Evolutionary conservation across 2,888 invertebrate species (phyloP).

Genomic region (Drosophila mimica): DNA sequence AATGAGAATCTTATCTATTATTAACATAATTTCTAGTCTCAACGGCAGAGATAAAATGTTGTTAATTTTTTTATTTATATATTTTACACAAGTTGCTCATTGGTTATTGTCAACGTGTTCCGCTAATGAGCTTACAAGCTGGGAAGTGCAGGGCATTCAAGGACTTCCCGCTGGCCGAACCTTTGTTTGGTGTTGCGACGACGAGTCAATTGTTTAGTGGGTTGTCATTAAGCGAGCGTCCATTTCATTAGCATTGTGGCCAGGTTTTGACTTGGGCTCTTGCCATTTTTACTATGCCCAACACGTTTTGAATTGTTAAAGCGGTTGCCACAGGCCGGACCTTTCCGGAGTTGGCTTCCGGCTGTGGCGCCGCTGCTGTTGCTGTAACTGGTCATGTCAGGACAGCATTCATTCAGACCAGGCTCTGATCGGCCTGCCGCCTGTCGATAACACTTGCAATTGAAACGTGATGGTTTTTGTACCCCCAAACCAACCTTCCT

Average conservation of each 20-base stretch:
- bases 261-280: slow-evolving; percentile 28
- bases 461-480: slow-evolving; percentile 47
- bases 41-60: neutral
- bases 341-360: slow-evolving; percentile 47
- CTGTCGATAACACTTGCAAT: slow-evolving; percentile 65
- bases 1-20: neutral
- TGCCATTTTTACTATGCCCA: slow-evolving; percentile 56
- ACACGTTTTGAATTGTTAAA: slow-evolving; percentile 71
- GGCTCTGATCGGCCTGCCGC: slow-evolving; percentile 32
- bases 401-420: slow-evolving; percentile 25
- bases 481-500: neutral
- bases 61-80: neutral
- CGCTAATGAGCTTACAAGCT: neutral
- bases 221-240: slow-evolving; percentile 66
- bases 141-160: slow-evolving; percentile 37
- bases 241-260: slow-evolving; percentile 76
- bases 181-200: slow-evolving; percentile 22
- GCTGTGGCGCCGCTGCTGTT: slow-evolving; percentile 43
- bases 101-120: neutral
- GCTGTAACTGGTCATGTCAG: slow-evolving; percentile 47
- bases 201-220: slow-evolving; percentile 64
- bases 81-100: neutral
- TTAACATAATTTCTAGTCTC: neutral
- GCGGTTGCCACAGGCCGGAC: slow-evolving; percentile 35
- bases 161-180: slow-evolving; percentile 18